A percentile compares a stretch with the other conserved stretches of the same genome.
These are phyloP conservation scores for Microctonus brassicae DNA, from an alignment of 2,888 invertebrate species.

Conservation along the genomic window DNA sequence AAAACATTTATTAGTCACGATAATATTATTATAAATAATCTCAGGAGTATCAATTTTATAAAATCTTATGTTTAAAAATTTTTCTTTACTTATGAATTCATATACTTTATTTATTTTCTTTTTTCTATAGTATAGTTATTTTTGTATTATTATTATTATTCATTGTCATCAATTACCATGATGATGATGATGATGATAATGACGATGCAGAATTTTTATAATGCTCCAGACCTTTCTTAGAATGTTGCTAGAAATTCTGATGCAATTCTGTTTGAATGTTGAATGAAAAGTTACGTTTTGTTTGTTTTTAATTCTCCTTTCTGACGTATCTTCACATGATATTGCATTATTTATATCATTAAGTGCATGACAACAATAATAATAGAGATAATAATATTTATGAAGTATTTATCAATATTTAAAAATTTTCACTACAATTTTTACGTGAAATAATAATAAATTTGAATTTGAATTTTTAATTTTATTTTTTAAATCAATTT, in stretches of 20 bases:
- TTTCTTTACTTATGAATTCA: background rate
- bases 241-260: background rate
- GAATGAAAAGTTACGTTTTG: background rate
- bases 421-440: no score
- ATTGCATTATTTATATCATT: background rate
- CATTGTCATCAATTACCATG: background rate
- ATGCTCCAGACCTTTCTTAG: background rate
- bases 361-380: background rate
- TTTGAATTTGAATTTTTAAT: no score
- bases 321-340: background rate
- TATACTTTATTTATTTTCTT: background rate
- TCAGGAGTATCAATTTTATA: background rate
- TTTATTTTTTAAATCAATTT: no score
- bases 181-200: background rate
- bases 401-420: no score
- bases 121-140: no score
- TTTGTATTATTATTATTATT: no score
- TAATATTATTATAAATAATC: background rate
- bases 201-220: background rate
- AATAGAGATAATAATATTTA: no score
- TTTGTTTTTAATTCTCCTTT: background rate
- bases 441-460: no score
- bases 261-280: background rate
- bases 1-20: background rate
- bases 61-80: background rate